These are phyloP conservation scores for Epizoanthus stellaris DNA, from an alignment of 92 coral and sea anemone genomes.

Conservation along the genomic window DNA sequence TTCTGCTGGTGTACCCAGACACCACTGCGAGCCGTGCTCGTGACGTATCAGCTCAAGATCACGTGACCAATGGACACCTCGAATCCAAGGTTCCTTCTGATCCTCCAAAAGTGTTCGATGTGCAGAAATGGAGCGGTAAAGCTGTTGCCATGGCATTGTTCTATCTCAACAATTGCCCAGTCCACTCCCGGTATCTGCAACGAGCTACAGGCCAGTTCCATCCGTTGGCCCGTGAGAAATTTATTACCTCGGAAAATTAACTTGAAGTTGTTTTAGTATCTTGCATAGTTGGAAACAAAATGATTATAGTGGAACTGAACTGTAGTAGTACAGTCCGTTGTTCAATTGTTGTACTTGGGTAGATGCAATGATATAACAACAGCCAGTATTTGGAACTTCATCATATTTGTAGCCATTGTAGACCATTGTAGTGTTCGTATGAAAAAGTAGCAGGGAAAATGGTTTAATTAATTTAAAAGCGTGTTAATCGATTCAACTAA, in stretches of 20 bases:
- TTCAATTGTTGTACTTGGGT: too few species aligned
- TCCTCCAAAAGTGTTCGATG: slow-evolving; percentile 6
- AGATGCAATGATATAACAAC: too few species aligned
- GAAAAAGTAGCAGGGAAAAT: too few species aligned
- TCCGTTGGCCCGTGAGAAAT: not conserved
- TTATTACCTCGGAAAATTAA: not conserved
- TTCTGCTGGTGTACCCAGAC: not conserved
- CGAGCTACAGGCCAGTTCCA: not conserved
- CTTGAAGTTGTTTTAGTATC: too few species aligned
- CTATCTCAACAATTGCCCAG: not conserved
- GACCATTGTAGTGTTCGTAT: too few species aligned
- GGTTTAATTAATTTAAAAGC: too few species aligned
- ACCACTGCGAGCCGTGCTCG: not conserved
- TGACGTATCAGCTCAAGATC: slow-evolving; percentile 7
- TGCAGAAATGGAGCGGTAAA: not conserved
- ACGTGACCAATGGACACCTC: not conserved
- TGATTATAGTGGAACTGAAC: too few species aligned
- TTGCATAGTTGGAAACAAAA: too few species aligned
- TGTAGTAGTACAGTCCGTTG: too few species aligned
- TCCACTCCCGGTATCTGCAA: not conserved
- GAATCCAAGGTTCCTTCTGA: slow-evolving; percentile 1
- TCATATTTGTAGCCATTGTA: too few species aligned
- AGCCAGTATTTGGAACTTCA: too few species aligned
- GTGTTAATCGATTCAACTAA: too few species aligned
- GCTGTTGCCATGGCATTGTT: slow-evolving; percentile 1